Conservation (phyloP, 2,888 invertebrate genomes). For the Heliconius ethilla region DNA sequence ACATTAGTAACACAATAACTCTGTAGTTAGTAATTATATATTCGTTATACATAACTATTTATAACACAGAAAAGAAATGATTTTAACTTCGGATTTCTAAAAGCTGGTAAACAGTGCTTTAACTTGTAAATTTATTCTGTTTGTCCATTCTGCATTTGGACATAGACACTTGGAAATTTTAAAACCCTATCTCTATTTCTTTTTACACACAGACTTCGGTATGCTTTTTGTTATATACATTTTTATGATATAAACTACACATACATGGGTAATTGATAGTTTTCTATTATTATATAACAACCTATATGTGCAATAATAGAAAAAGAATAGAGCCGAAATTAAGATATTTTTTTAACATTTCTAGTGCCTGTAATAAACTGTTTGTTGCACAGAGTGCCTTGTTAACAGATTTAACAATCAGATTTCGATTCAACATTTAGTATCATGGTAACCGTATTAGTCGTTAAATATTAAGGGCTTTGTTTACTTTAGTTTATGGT, state of each 20-base stretch:
- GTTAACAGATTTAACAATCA: not conserved
- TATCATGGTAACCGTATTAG: conserved; percentile 53
- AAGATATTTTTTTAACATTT: not conserved
- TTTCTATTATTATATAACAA: no score
- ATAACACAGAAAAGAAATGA: not conserved
- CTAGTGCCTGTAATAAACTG: not conserved
- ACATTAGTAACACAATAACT: no score
- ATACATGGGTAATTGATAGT: no score
- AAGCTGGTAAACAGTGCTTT: not conserved
- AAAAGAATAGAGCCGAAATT: not conserved
- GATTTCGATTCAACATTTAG: conserved; percentile 37
- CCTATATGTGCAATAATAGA: no score
- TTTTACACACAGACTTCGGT: not conserved
- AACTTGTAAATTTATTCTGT: not conserved
- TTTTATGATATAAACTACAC: no score
- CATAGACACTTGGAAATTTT: not conserved
- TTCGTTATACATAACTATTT: no score
- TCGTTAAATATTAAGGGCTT: conserved; percentile 30
- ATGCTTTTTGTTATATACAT: no score
- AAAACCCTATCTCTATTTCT: not conserved
- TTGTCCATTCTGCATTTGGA: not conserved
- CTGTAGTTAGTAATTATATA: no score
- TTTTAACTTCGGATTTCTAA: not conserved
- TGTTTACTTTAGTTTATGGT: conserved; percentile 31
- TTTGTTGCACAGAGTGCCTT: not conserved